Evolutionary conservation across 1,140 invertebrate genomes (phyloP).

Genomic region (Pseudoatta argentina): DNA sequence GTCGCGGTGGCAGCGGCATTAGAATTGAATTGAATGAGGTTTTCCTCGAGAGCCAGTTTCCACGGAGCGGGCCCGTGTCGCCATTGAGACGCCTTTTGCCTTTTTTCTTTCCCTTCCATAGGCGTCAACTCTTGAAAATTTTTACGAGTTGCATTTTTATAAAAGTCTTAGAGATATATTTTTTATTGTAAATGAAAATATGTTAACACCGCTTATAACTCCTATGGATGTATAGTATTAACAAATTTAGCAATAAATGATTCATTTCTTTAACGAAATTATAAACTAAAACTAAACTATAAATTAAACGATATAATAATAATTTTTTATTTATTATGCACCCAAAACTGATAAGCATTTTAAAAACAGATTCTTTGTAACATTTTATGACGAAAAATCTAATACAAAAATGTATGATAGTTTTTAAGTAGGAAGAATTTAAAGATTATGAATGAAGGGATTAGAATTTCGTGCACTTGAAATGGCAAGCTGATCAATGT

Average conservation of each 20-base stretch:
- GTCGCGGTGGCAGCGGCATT: constrained; percentile 61
- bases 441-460: too few relatives aligned
- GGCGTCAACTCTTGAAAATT: constrained; percentile 18
- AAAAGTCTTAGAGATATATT: neutral
- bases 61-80: constrained; percentile 53
- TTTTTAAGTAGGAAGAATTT: too few relatives aligned
- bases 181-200: neutral
- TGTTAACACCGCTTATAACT: neutral
- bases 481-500: too few relatives aligned
- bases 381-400: too few relatives aligned
- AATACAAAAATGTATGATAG: too few relatives aligned
- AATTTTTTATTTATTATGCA: neutral
- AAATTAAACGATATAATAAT: neutral
- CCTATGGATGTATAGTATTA: neutral
- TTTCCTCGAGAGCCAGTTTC: constrained; percentile 75
- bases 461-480: too few relatives aligned
- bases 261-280: neutral
- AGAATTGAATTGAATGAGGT: constrained; percentile 79
- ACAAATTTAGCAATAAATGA: neutral
- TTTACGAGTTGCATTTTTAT: neutral
- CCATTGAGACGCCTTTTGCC: constrained; percentile 62
- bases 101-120: constrained; percentile 44
- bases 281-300: neutral
- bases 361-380: too few relatives aligned
- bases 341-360: too few relatives aligned